Conservation (phyloP, 2,888 invertebrate genomes). For the Alviniconcha strummeri region DNA sequence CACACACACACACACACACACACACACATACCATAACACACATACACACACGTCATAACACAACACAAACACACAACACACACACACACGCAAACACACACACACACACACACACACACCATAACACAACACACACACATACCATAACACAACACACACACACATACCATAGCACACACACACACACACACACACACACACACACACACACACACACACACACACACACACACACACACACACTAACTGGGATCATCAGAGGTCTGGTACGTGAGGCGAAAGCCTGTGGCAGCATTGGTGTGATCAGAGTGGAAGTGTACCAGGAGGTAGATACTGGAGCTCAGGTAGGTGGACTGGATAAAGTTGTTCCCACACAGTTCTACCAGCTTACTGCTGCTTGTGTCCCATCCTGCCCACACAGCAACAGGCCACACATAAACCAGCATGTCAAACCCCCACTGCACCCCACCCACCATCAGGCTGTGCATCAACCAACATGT, state of each 20-base stretch:
- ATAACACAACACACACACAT: not conserved
- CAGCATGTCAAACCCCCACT: no score
- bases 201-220: constrained; percentile 18
- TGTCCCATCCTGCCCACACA: not conserved
- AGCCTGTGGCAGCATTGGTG: not conserved
- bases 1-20: not conserved
- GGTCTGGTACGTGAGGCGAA: not conserved
- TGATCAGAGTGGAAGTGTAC: constrained; percentile 17
- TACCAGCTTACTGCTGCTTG: not conserved
- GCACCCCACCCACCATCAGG: no score
- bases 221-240: constrained; percentile 6
- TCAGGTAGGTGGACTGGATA: not conserved
- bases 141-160: not conserved
- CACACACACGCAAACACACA: not conserved
- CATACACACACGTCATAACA: not conserved
- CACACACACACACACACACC: not conserved
- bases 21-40: not conserved
- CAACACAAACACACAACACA: not conserved
- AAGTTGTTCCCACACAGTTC: constrained; percentile 6
- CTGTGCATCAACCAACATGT: no score
- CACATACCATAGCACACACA: not conserved
- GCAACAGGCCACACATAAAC: not conserved
- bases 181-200: not conserved
- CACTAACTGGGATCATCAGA: not conserved
- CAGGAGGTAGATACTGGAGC: constrained; percentile 5